Conservation (phyloP, 2,888 invertebrate genomes). For the Alloscopus bannaensis region DNA sequence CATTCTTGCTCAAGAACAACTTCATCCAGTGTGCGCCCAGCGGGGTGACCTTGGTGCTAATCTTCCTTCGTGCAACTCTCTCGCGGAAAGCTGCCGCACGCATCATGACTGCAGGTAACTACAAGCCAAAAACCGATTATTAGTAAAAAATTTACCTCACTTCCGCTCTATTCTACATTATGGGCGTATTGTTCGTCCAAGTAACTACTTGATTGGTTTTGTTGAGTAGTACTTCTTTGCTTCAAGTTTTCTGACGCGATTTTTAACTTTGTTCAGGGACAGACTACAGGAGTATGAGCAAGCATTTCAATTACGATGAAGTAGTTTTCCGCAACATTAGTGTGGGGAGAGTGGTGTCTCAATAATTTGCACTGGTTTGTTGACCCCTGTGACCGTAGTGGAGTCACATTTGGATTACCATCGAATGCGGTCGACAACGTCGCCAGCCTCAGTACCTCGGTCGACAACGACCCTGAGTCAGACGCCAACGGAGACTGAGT, state of each 20-base stretch:
- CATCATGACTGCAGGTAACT: constrained; percentile 89
- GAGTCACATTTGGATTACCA: constrained; percentile 72
- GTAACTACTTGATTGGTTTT: constrained; percentile 5
- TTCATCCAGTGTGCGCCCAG: constrained; percentile 91
- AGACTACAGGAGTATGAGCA: constrained; percentile 92
- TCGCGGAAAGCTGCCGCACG: constrained; percentile 89
- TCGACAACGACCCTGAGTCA: constrained; percentile 68
- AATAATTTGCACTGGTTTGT: no score
- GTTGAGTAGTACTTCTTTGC: constrained; percentile 20
- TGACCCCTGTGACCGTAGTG: no score
- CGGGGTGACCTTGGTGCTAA: constrained; percentile 81
- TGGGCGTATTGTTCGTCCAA: no score
- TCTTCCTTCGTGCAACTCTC: constrained; percentile 89
- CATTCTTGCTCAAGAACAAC: constrained; percentile 90
- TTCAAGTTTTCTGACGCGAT: no score
- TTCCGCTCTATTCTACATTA: no score
- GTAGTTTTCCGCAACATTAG: no score
- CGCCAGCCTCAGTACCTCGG: constrained; percentile 57
- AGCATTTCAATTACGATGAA: no score
- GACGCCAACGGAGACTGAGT: constrained; percentile 62
- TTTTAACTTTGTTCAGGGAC: no score
- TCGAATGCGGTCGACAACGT: constrained; percentile 50
- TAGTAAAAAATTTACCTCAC: not conserved
- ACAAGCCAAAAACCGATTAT: no score
- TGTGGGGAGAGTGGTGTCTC: no score